Evolutionary conservation across 1,140 invertebrate genomes (phyloP), one percentile per base, ranked within the genome.

Genomic region (Zaprionus africanus): DNA sequence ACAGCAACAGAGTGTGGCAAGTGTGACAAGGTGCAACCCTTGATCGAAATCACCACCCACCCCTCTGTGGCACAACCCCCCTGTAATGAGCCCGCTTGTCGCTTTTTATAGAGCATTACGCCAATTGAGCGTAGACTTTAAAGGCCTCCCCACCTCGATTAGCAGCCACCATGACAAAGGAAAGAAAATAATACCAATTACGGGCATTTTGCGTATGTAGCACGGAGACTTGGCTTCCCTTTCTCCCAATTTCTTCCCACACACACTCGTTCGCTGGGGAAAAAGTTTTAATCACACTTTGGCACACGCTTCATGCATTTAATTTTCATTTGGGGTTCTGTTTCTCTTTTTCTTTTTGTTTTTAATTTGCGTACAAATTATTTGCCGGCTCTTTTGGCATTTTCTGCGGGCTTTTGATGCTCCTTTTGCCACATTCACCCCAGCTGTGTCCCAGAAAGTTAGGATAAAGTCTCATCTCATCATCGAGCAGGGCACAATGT

Each of bases 201-300:
- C 60, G 43, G 38, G 54, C 49, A 73, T 69, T 76, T 59, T 67
- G 59, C 78, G 77, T 68, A 79, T 79, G 63, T 65, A 46, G 74
- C 36, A 9, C 12, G 36, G 22, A n/a, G 28, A 11, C 22, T n/a
- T 7, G 11, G n/a, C 2, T 36, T 11, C 56, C 13, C 46, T 19
- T 53, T 57, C 19, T 57, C 4, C 17, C 17, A 22, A 19, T 49
- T 49, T 19, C 43, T 49, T 49, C 43, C 38, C 15, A 41, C 38
- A 41, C 38, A 41, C 38, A n/a, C 43, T 13, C 28, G 57, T 24
- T 43, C 26, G 38, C 41, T 41, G 17, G 19, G 43, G 28, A 60
- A 79, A 88, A 88, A 88, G 84, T 88, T 88, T 88, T 88, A 88
- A 88, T 88, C 84, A 88, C 84, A 88, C 84, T 88, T 87, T 81